Base-by-base conservation (phyloP, 2,888 invertebrate genomes). In the Aphodius sticticus region DNA sequence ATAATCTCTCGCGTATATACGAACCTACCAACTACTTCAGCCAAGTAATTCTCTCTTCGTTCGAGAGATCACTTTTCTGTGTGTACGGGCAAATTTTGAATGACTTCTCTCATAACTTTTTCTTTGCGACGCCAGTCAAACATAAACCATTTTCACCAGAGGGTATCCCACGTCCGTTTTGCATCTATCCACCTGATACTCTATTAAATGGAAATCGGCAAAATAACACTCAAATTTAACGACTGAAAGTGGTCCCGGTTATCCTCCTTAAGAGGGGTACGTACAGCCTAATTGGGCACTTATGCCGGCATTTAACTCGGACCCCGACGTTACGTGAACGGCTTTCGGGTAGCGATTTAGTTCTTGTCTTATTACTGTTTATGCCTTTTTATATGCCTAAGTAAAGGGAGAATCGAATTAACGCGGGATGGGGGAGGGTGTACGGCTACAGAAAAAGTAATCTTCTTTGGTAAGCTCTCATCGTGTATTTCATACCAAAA, bases 301-400 rank as follows among this genome's bases (percentile, higher is more conserved):
- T 74, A 36, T 35, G 53, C 12, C 7, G 53, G 12, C 53, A 53
- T 53, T 53, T 53, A 53, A 53, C 2, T 5, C 12, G 53, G n/a
- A 36, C 74, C 74, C 74, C 9, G 74, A 35, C 36, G 74, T 36
- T 36, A 37, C 35, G 36, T 36, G 37, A 74, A 37, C 74, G 7
- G 37, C 35, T 37, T 16, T 35, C 74, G 35, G 37, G 74, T 37
- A 35, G 35, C 74, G 74, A 26, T 37, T 35, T 71, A 16, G n/a
- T 71, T 35, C n/a, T 74, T 37, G 74, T 74, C 74, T 74, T 74
- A 74, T 74, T 74, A 74, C 74, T 74, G 74, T 74, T 74, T 74
- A 74, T 74, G 74, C 35, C 35, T 74, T 74, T 74, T 74, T 74
- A 74, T 74, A 74, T 74, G 74, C 74, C 37, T 36, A 74, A 74